These are phyloP conservation scores for Tachuris rubrigastra DNA, from an alignment of 2,113 vertebrate species.

Conservation along the genomic window DNA sequence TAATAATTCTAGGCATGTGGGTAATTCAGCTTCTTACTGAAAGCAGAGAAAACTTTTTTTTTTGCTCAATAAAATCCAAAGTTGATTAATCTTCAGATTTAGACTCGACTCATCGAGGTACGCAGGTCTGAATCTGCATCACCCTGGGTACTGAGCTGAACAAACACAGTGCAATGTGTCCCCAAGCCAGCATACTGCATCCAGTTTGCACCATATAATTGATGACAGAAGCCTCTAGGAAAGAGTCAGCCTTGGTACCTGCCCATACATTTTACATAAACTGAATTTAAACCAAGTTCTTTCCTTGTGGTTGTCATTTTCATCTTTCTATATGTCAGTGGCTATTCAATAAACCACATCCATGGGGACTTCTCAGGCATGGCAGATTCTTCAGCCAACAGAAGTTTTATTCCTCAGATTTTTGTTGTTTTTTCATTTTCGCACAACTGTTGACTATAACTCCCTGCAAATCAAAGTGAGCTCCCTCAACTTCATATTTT, in stretches of 20 bases:
- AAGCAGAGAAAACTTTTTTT: background rate
- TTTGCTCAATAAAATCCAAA: background rate
- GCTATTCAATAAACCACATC: background rate
- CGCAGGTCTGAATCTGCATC: accelerated
- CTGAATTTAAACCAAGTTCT: background rate
- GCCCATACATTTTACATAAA: background rate
- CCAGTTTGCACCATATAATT: background rate
- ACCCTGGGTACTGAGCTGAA: background rate
- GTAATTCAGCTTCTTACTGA: background rate
- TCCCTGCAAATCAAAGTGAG: background rate
- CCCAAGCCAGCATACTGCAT: background rate
- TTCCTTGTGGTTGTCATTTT: background rate
- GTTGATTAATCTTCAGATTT: background rate
- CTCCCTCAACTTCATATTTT: background rate
- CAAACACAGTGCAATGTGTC: background rate
- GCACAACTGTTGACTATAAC: background rate
- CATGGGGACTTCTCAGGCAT: background rate
- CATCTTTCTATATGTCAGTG: background rate
- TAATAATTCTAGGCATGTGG: background rate
- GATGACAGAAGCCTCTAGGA: background rate
- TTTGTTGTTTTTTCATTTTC: background rate
- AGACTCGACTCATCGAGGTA: accelerated
- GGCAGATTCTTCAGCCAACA: background rate
- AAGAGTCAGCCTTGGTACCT: background rate
- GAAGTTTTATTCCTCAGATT: background rate